Evolutionary conservation across 2,888 invertebrate genomes (phyloP).

Genomic region (Parnassius orleans): DNA sequence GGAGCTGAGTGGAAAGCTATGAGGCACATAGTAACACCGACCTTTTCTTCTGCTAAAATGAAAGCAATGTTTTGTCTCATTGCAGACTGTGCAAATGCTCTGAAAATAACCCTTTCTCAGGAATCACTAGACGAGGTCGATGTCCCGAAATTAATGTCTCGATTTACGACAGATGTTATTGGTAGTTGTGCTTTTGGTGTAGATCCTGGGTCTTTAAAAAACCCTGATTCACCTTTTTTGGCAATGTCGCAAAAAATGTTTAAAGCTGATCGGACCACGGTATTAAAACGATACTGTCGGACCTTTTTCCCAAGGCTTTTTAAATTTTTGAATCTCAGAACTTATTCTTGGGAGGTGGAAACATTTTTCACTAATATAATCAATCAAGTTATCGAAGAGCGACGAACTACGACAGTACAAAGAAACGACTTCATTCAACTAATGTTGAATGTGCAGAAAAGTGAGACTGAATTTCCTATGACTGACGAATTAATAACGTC

Average conservation of each 20-base stretch:
- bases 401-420: constrained; percentile 54
- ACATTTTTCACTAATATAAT: constrained; percentile 65
- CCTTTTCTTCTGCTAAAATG: constrained; percentile 76
- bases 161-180: constrained; percentile 72
- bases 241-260: constrained; percentile 75
- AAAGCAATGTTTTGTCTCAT: constrained; percentile 75
- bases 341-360: constrained; percentile 67
- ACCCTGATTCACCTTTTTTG: constrained; percentile 65
- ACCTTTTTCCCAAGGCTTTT: constrained; percentile 68
- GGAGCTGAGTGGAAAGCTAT: constrained; percentile 74
- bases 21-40: constrained; percentile 70
- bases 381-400: constrained; percentile 62
- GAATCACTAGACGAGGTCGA: constrained; percentile 55
- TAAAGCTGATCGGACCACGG: constrained; percentile 55
- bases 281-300: constrained; percentile 69
- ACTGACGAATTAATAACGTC: constrained; percentile 73
- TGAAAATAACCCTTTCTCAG: constrained; percentile 49
- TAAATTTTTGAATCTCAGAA: constrained; percentile 66
- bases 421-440: constrained; percentile 70
- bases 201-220: constrained; percentile 62
- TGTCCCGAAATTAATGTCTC: constrained; percentile 61
- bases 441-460: constrained; percentile 71
- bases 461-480: constrained; percentile 59
- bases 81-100: constrained; percentile 60
- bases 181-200: constrained; percentile 75